A percentile compares a stretch with the other conserved stretches of the same genome.
phyloP scores from a whole-genome alignment of 2,797 vertebrate species.

The Bradypodion pumilum region DNA sequence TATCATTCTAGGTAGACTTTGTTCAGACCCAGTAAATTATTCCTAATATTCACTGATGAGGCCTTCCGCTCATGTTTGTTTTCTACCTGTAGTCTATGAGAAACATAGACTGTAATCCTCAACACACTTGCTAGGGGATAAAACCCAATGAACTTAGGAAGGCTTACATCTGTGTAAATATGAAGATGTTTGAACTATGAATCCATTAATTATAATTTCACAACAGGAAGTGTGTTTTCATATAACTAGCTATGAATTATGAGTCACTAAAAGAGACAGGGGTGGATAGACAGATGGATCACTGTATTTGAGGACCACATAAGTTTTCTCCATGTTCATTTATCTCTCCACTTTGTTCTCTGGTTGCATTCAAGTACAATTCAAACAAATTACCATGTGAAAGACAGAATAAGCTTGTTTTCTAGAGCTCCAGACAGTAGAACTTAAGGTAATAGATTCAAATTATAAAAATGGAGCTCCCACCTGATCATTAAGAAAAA shows the following conservation, averaged over 20 bases:
- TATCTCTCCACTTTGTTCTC: background rate
- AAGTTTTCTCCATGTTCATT: background rate
- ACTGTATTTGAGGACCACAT: background rate
- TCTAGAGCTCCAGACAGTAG: too few relatives aligned
- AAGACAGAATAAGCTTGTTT: background rate
- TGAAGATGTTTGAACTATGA: background rate
- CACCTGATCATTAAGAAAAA: too few relatives aligned
- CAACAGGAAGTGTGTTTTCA: slow-evolving; percentile 39
- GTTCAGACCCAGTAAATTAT: background rate
- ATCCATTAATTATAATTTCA: background rate
- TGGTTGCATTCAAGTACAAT: background rate
- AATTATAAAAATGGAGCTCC: too few relatives aligned
- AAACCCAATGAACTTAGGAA: background rate
- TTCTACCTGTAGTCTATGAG: background rate
- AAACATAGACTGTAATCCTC: background rate
- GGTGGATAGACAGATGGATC: background rate
- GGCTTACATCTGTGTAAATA: background rate
- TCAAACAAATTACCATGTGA: background rate
- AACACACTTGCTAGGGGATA: background rate
- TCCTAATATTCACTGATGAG: background rate
- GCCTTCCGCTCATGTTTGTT: slow-evolving; percentile 16
- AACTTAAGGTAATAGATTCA: too few relatives aligned
- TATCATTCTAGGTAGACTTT: background rate
- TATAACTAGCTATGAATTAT: slow-evolving; percentile 41
- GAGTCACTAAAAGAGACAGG: slow-evolving; percentile 15